Evolutionary conservation across 2,797 vertebrate species (phyloP), one percentile per base, ranked within the genome.

Genomic region (Netta rufina): DNA sequence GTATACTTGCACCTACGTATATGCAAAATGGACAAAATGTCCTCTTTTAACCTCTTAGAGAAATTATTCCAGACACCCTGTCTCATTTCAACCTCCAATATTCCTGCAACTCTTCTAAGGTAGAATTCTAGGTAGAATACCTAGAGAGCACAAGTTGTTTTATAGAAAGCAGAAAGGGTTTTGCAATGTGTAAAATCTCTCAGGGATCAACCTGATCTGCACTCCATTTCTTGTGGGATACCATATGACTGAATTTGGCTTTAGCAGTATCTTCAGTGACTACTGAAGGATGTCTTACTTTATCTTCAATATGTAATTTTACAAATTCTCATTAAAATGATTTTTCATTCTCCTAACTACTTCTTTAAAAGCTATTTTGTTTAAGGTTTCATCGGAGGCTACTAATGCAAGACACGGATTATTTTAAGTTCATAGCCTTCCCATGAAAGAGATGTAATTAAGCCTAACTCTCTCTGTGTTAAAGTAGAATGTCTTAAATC

Each of bases 401-500:
- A 62, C 47, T 94, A 43, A 19, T 43, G 43, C 43, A 43, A 43
- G 43, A 53, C 32, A 51, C 13, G 21, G 39, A 92, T 85, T 5
- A 33, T 73, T 92, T 88, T 58, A 87, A 70, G 56, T 80, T 92
- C 82, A 71, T 20, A 92, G 38, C 28, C 32, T 71, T 64, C 39
- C 62, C 30, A 4, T 33, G 72, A 87, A 80, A 89, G 53, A 70
- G 51, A 87, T 70, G 67, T 39, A 81, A 61, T 96, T 92, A 94
- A 92, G 77, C 32, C 11, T 61, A 11, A 20, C 45, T 81, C n/a
- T 64, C 60, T 89, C 3, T 49, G 56, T 49, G 61, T 79, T 85
- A 83, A 84, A 82, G 61, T 51, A 38, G 33, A 92, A 69, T 60
- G 75, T 33, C 49, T 88, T 82, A 66, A 90, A 84, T 77, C 7